Conservation (phyloP, 2,113 vertebrate species). For the Bombycilla garrulus region DNA sequence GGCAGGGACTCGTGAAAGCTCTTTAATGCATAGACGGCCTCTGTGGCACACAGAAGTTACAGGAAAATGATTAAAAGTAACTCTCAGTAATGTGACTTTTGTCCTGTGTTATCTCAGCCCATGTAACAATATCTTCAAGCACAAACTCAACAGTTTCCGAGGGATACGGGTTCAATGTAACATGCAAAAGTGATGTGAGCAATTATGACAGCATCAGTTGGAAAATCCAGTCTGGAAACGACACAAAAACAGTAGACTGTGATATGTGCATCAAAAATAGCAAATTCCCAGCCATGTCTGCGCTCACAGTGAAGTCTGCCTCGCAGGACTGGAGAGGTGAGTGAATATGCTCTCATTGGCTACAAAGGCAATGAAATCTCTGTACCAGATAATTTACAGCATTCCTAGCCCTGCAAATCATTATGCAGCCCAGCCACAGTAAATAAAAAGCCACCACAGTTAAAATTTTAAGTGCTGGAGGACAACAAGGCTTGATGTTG, state of each 20-base stretch:
- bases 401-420: not conserved
- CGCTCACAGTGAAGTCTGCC: constrained; percentile 42
- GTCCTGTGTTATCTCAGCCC: constrained; percentile 59
- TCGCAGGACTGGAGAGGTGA: constrained; percentile 69
- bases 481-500: not conserved
- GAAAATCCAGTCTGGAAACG: constrained; percentile 62
- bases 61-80: not conserved
- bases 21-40: not conserved
- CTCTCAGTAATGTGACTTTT: not conserved
- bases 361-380: not conserved
- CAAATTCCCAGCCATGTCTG: not conserved
- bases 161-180: constrained; percentile 60
- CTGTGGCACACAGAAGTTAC: not conserved
- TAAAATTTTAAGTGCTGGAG: not conserved
- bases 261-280: not conserved
- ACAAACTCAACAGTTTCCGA: constrained; percentile 40
- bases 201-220: constrained; percentile 66
- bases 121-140: constrained; percentile 40
- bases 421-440: not conserved
- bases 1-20: not conserved
- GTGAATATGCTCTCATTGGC: not conserved
- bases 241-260: not conserved
- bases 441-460: not conserved
- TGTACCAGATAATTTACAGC: not conserved
- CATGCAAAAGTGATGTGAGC: constrained; percentile 59